phyloP scores from a whole-genome alignment of 2,113 vertebrate genomes.

The Pleuronectes platessa region DNA sequence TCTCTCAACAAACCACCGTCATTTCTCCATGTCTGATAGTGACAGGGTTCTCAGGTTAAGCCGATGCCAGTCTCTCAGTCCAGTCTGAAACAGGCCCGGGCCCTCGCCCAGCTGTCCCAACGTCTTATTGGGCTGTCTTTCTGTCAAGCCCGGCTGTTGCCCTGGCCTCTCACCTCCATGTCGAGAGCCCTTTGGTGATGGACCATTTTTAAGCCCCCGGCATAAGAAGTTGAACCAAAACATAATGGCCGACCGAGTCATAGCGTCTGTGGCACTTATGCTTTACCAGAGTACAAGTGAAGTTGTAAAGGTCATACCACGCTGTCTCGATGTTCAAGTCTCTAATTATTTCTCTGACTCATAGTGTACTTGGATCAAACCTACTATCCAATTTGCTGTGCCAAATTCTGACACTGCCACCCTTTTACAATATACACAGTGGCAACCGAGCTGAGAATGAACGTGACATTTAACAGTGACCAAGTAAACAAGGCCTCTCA shows the following conservation, averaged over 20 bases:
- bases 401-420: background rate
- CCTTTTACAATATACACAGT: background rate
- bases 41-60: conserved; percentile 70
- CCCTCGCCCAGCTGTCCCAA: conserved; percentile 65
- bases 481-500: conserved; percentile 35
- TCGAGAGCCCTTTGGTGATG: conserved; percentile 47
- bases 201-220: conserved; percentile 29
- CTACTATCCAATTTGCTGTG: background rate
- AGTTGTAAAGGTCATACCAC: background rate
- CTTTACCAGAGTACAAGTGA: background rate
- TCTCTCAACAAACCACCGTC: conserved; percentile 20
- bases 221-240: conserved; percentile 37
- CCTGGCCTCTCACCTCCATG: conserved; percentile 50
- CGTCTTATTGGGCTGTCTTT: conserved; percentile 53
- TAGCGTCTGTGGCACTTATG: background rate
- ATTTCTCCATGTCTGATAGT: conserved; percentile 53
- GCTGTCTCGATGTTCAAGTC: background rate
- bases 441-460: conserved; percentile 23
- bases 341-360: background rate
- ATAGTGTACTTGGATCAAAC: background rate
- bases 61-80: conserved; percentile 57
- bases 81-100: conserved; percentile 58
- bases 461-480: conserved; percentile 42
- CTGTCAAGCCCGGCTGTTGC: conserved; percentile 66
- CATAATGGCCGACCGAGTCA: background rate